Conservation (phyloP, 2,113 vertebrate species). For the Oncorhynchus keta region DNA sequence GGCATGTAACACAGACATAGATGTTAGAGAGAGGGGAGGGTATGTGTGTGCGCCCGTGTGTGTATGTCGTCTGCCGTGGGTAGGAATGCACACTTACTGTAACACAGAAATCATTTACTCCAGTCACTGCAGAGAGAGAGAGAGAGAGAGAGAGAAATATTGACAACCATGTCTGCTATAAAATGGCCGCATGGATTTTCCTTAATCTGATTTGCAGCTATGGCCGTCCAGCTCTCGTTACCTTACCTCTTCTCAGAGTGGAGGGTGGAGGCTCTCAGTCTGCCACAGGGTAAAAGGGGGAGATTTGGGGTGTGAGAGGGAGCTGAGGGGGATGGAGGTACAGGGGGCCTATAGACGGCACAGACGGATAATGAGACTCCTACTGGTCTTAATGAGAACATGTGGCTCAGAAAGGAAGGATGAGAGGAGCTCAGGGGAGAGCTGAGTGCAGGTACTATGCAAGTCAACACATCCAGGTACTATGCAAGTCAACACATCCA, state of each 20-base stretch:
- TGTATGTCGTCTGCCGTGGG: background rate
- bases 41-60: too few relatives aligned
- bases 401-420: background rate
- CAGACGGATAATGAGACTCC: background rate
- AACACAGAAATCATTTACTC: too few relatives aligned
- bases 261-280: background rate
- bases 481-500: background rate
- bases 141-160: background rate
- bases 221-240: background rate
- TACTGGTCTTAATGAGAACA: background rate
- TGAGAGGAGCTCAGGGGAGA: background rate
- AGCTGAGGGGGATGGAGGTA: background rate
- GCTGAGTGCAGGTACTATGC: background rate
- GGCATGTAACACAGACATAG: background rate
- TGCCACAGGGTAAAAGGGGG: background rate
- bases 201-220: background rate
- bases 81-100: background rate
- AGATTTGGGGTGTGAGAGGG: background rate
- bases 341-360: background rate
- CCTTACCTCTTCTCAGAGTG: background rate
- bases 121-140: background rate
- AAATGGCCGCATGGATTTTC: background rate
- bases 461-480: background rate
- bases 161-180: slow-evolving; percentile 8
- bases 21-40: background rate